Evolutionary conservation across 2,888 invertebrate genomes (phyloP), one percentile per base, ranked within the genome.

Genomic region (Eupithecia subumbrata): DNA sequence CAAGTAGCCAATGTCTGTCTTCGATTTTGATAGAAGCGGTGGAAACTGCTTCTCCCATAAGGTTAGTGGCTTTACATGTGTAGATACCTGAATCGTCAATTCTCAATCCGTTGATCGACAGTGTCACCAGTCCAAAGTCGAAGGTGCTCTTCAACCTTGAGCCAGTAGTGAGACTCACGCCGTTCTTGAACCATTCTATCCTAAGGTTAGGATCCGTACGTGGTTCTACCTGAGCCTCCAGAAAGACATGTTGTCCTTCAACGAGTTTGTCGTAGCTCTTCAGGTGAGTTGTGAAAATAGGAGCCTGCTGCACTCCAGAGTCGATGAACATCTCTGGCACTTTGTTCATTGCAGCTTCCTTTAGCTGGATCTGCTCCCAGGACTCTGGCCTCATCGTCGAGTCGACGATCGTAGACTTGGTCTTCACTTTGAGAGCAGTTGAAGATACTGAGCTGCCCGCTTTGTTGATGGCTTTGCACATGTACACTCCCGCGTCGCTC

Each of bases 381-480:
- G 98, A 97, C 87, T 98, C 98, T 0, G 98, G 98, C 86, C 98
- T 97, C 87, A 98, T 95, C 0, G 98, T 96, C 82, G 98, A 98
- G 60, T 97, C 97, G 72, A 97, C 95, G 84, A 98, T 97, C 40
- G 97, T 97, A 0, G 97, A 96, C 82, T 97, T 97, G 1, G 97
- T 96, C 92, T 97, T 98, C 0, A 99, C 98, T 93, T 98, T 98
- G 88, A 99, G 96, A 5, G 98, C 97, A 72, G 98, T 97, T 0
- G 98, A 98, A 18, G 98, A 98, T 0, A 98, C 98, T 12, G 98
- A 98, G 91, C 99, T 98, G 60, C 99, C 99, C 67, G 98, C 97
- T 84, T 96, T 97, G 90, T 99, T 99, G 80, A 97, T 97, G 0
- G 99, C 99, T 89, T 98, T 98, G 90, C 98, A 98, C 96, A 97